These are phyloP conservation scores for Sylvicola cinctus DNA, from an alignment of 2,888 invertebrate genomes.

Conservation along the genomic window DNA sequence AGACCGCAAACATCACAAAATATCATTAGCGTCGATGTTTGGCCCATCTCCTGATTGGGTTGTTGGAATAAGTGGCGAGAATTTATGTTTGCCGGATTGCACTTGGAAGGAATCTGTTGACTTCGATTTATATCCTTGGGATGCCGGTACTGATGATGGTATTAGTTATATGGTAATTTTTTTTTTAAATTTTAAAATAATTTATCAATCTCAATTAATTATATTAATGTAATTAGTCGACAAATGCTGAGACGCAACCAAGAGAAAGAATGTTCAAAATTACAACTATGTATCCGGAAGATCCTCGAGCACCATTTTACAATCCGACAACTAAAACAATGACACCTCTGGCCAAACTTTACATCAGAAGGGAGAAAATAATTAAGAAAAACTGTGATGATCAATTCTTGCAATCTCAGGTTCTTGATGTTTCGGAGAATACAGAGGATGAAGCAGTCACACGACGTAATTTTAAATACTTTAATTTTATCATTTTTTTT, in stretches of 20 bases:
- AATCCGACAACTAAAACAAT: slow-evolving; percentile 44
- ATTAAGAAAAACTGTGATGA: slow-evolving; percentile 56
- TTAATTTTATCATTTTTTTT: too few species aligned
- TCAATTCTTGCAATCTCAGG: slow-evolving; percentile 33
- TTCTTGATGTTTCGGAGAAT: slow-evolving; percentile 43
- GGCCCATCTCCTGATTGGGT: slow-evolving; percentile 98
- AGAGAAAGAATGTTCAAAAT: slow-evolving; percentile 74
- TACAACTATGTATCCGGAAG: slow-evolving; percentile 77
- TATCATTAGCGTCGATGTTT: slow-evolving; percentile 77
- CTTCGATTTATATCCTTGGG: slow-evolving; percentile 80
- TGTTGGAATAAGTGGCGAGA: slow-evolving; percentile 72
- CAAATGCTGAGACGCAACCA: slow-evolving; percentile 54
- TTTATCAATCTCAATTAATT: not conserved
- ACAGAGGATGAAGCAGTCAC: slow-evolving; percentile 34
- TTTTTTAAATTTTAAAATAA: slow-evolving; percentile 1
- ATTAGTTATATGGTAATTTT: slow-evolving; percentile 64
- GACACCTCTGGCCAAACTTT: slow-evolving; percentile 66
- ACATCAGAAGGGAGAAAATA: slow-evolving; percentile 52
- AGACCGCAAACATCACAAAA: slow-evolving; percentile 63
- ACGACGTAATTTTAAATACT: slow-evolving; percentile 37
- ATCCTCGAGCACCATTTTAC: slow-evolving; percentile 84
- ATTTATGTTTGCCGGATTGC: slow-evolving; percentile 76
- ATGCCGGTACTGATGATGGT: slow-evolving; percentile 90
- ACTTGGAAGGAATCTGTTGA: slow-evolving; percentile 71
- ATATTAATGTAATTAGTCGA: slow-evolving; percentile 33